These are phyloP conservation scores for Triplophysa siluroides DNA, from an alignment of 2,113 vertebrate species.

Conservation along the genomic window DNA sequence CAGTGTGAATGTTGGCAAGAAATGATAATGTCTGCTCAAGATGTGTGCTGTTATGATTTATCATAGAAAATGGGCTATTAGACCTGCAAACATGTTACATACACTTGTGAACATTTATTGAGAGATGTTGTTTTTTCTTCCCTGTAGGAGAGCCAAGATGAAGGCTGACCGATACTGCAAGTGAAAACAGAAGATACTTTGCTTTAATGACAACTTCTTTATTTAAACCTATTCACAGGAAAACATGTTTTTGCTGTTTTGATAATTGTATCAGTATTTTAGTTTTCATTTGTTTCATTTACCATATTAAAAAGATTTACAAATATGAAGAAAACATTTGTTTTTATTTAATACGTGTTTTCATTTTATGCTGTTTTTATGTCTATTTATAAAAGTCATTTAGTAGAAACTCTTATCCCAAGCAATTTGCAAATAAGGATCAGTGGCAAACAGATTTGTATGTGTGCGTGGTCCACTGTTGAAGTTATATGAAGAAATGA, in stretches of 20 bases:
- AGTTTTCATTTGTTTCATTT: not conserved
- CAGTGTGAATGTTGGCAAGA: not conserved
- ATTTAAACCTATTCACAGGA: constrained; percentile 16
- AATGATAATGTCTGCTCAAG: not conserved
- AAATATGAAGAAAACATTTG: not conserved
- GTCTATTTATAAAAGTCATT: too few relatives aligned
- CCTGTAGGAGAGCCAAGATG: constrained; percentile 90
- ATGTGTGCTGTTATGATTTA: not conserved
- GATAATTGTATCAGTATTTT: not conserved
- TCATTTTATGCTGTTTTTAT: too few relatives aligned
- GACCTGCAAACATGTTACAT: not conserved
- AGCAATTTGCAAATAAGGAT: too few relatives aligned
- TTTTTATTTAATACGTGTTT: too few relatives aligned
- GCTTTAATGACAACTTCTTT: not conserved
- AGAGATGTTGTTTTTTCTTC: constrained; percentile 24
- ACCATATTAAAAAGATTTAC: not conserved
- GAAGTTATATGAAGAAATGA: too few relatives aligned
- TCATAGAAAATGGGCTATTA: not conserved
- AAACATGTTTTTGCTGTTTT: not conserved
- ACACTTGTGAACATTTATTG: not conserved
- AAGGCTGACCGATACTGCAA: constrained; percentile 98
- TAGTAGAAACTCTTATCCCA: too few relatives aligned
- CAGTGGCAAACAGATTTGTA: too few relatives aligned
- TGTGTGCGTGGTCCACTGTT: too few relatives aligned
- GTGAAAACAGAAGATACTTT: constrained; percentile 65